Conservation (phyloP, 2,113 vertebrate genomes). For the Melanotaenia duboulayi region DNA sequence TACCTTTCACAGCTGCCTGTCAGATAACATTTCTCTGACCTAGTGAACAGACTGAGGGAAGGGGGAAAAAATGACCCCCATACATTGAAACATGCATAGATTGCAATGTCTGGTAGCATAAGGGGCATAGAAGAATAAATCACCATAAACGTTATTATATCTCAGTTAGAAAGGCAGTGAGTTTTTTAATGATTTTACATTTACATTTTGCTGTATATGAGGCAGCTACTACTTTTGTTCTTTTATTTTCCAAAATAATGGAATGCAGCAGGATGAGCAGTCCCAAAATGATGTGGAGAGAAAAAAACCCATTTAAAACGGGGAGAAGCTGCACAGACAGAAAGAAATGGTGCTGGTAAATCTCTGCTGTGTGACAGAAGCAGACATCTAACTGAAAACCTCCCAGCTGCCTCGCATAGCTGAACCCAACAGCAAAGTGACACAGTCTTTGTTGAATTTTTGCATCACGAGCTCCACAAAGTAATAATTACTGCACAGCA, state of each 20-base stretch:
- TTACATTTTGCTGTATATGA: not conserved
- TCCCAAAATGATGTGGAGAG: not conserved
- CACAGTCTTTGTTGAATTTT: not conserved
- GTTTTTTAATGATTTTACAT: not conserved
- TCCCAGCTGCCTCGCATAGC: not conserved
- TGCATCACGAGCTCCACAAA: conserved; percentile 4
- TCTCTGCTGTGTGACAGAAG: not conserved
- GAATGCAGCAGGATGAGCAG: not conserved
- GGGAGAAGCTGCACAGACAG: not conserved
- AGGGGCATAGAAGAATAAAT: not conserved
- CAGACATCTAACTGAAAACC: not conserved
- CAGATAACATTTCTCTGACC: conserved; percentile 62
- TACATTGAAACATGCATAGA: not conserved
- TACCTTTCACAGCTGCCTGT: conserved; percentile 69
- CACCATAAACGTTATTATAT: not conserved
- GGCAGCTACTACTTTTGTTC: not conserved
- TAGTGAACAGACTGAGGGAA: conserved; percentile 5
- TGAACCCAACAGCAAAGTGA: conserved; percentile 1
- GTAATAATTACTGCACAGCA: conserved; percentile 3
- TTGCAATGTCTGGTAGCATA: conserved; percentile 3
- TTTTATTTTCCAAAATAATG: not conserved
- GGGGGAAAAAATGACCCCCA: not conserved
- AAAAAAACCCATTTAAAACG: not conserved
- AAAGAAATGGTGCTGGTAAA: not conserved
- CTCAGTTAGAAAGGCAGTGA: conserved; percentile 12